Conservation (phyloP, 2,888 invertebrate genomes). For the Trachelus stipa region DNA sequence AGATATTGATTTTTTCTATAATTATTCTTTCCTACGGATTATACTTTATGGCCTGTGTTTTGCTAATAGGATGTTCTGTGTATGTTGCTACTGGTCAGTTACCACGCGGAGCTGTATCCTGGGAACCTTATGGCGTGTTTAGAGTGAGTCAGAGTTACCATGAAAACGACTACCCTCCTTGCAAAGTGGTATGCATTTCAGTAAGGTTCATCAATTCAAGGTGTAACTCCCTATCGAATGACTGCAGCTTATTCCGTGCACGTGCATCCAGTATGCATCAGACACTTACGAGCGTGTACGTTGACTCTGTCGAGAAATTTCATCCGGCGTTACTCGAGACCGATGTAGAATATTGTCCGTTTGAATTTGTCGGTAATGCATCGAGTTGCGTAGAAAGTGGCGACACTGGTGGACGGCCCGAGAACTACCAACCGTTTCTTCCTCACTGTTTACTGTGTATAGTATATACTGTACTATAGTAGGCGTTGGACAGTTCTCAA, state of each 20-base stretch:
- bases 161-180: neutral
- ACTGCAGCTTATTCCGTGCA: conserved; percentile 1
- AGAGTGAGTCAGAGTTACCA: neutral
- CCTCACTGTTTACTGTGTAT: neutral
- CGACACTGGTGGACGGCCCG: neutral
- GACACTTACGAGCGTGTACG: neutral
- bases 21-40: neutral
- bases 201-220: neutral
- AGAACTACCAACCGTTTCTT: neutral
- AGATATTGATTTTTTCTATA: no score
- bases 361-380: neutral
- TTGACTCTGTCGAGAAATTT: neutral
- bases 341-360: neutral
- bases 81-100: neutral
- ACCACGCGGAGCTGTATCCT: neutral
- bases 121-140: neutral
- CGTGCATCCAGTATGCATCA: conserved; percentile 9
- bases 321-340: neutral
- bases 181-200: neutral
- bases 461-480: neutral
- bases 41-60: no score
- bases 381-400: neutral
- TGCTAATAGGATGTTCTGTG: neutral
- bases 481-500: neutral
- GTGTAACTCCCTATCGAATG: neutral